Evolutionary conservation across 2,113 vertebrate genomes (phyloP), one percentile per base, ranked within the genome.

Genomic region (Taurulus bubalis): DNA sequence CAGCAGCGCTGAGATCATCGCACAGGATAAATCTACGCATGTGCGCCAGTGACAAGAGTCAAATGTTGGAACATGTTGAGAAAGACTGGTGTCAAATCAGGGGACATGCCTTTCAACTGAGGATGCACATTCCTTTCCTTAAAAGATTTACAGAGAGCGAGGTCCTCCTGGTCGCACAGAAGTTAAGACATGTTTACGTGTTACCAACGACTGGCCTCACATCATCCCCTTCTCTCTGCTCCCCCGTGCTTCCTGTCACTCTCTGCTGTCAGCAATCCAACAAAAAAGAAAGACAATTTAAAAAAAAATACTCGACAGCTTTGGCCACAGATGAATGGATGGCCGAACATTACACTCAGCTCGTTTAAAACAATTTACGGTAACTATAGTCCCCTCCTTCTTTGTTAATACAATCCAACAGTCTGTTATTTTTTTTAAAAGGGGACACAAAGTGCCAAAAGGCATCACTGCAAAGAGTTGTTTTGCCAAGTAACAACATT

Each of bases 1-100:
- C 90, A 87, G 47, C 90, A 86, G 49, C 45, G 28, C 77, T 92
- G 90, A 93, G 82, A 88, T 90, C 92, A 94, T 81, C 69, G 7
- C 80, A 66, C 77, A 16, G 73, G 34, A 62, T 47, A 26, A 68
- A 75, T 68, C 38, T 22, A 63, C 68, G 42, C 77, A 74, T 71
- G 72, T 24, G 80, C 45, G 0, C 18, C 66, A 30, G 26, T 10
- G 59, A 82, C n/a, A 0, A 38, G 62, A 38, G 64, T 75, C 1
- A 38, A 47, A 66, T 26, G 53, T 14, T 20, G 64, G 60, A 75
- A 60, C 56, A n/a, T n/a, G 68, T 40, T n/a, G 15, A 71, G 36
- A 45, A 18, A 45, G 30, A 10, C 30, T 1, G 30, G 26, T 45
- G 71, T 79, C 26, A 36, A 60, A 53, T 34, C 65, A 45, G 34